Conservation (phyloP, 2,888 invertebrate genomes). For the Monoplex corrugatus region DNA sequence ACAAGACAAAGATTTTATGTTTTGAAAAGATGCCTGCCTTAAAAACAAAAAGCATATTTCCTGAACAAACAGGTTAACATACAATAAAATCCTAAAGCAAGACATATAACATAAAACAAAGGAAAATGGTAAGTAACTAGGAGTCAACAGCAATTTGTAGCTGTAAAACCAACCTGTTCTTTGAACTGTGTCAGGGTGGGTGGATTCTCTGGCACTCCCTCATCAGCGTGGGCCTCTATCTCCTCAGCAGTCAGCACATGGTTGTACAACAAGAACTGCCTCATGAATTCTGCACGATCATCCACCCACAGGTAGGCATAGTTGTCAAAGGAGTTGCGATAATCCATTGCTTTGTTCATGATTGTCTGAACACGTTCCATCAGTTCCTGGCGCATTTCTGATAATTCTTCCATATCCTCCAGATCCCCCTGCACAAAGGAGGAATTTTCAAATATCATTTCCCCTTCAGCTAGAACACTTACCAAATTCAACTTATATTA, state of each 20-base stretch:
- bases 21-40: neutral
- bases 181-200: conserved; percentile 96
- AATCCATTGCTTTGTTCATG: conserved; percentile 82
- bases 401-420: conserved; percentile 89
- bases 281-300: conserved; percentile 89
- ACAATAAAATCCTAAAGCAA: too few species aligned
- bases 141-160: too few species aligned
- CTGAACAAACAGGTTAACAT: neutral
- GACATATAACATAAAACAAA: too few species aligned
- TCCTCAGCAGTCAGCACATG: conserved; percentile 91
- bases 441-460: too few species aligned
- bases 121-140: too few species aligned
- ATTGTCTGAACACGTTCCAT: conserved; percentile 87
- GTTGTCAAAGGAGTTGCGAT: conserved; percentile 83
- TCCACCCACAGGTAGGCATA: conserved; percentile 95
- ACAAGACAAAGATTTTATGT: neutral
- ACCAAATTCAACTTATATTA: too few species aligned
- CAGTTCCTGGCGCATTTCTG: conserved; percentile 93
- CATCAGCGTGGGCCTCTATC: conserved; percentile 90
- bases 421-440: conserved; percentile 85
- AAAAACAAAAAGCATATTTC: neutral
- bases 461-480: too few species aligned
- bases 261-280: conserved; percentile 93
- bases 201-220: conserved; percentile 87
- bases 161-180: conserved; percentile 88